Conservation (phyloP, 2,888 invertebrate species). For the Spodoptera exigua region DNA sequence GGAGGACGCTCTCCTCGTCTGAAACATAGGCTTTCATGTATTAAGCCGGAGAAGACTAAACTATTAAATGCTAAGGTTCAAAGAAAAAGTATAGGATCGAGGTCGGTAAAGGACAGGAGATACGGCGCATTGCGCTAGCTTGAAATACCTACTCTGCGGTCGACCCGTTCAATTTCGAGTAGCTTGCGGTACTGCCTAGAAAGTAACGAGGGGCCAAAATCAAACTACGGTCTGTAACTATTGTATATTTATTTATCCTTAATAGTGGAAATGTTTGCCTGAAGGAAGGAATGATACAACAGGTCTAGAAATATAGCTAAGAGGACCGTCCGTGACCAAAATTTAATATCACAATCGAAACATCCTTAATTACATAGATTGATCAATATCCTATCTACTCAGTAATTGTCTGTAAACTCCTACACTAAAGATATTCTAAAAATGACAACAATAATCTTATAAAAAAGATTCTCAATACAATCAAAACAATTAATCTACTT, state of each 20-base stretch:
- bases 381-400: conserved; percentile 40
- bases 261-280: conserved; percentile 46
- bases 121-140: conserved; percentile 8
- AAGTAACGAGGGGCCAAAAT: conserved; percentile 67
- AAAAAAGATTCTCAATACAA: conserved; percentile 25
- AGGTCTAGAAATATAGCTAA: conserved; percentile 31
- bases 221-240: conserved; percentile 72
- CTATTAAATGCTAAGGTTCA: conserved; percentile 14
- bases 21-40: conserved; percentile 67
- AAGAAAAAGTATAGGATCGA: conserved; percentile 28
- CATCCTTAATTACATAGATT: conserved; percentile 33
- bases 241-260: conserved; percentile 71
- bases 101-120: conserved; percentile 42
- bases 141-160: conserved; percentile 38
- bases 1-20: conserved; percentile 81
- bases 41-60: conserved; percentile 40
- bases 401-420: conserved; percentile 31
- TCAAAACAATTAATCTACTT: conserved; percentile 20
- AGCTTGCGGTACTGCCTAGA: conserved; percentile 44
- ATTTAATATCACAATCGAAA: conserved; percentile 58
- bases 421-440: conserved; percentile 49
- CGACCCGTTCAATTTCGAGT: conserved; percentile 22
- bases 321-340: conserved; percentile 29
- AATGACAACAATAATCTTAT: conserved; percentile 40
- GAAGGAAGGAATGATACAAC: conserved; percentile 52